A percentile compares a stretch with the other conserved stretches of the same genome.
phyloP scores from a whole-genome alignment of 2,888 invertebrate species.

The Nemapogon koenigi region DNA sequence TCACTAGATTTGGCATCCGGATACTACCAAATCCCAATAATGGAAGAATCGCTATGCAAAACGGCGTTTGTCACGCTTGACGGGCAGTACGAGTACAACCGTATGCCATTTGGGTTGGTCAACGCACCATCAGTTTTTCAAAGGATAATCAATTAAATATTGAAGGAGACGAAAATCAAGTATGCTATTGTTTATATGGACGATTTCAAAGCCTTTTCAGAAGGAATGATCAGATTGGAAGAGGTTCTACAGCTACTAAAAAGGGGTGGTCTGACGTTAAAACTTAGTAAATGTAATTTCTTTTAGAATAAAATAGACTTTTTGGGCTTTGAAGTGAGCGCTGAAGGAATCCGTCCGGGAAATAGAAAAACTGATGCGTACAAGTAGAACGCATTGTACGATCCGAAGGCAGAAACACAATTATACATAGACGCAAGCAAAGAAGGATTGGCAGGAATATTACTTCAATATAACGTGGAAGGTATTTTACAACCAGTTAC shows the following conservation, averaged over 20 bases:
- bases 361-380: slow-evolving; percentile 15
- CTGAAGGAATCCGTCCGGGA: slow-evolving; percentile 18
- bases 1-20: slow-evolving; percentile 22
- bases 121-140: slow-evolving; percentile 24
- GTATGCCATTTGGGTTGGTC: slow-evolving; percentile 19
- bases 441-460: slow-evolving; percentile 23
- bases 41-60: slow-evolving; percentile 18
- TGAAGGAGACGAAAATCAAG: slow-evolving; percentile 16
- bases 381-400: too few species aligned
- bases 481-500: slow-evolving; percentile 18
- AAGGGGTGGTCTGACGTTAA: slow-evolving; percentile 18
- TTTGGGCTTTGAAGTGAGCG: slow-evolving; percentile 18
- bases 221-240: slow-evolving; percentile 17
- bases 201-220: slow-evolving; percentile 17
- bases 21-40: slow-evolving; percentile 23
- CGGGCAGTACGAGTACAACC: slow-evolving; percentile 23
- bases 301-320: slow-evolving; percentile 18
- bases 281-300: slow-evolving; percentile 21
- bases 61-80: slow-evolving; percentile 26
- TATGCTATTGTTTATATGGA: slow-evolving; percentile 20
- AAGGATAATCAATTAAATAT: slow-evolving; percentile 23
- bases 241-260: slow-evolving; percentile 16
- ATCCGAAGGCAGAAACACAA: slow-evolving; percentile 18
- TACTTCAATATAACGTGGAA: slow-evolving; percentile 19
- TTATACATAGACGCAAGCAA: slow-evolving; percentile 27